A percentile compares a stretch with the other conserved stretches of the same genome.
Evolutionary conservation across 2,113 vertebrate species (phyloP).

Genomic region (Amphilophus citrinellus): DNA sequence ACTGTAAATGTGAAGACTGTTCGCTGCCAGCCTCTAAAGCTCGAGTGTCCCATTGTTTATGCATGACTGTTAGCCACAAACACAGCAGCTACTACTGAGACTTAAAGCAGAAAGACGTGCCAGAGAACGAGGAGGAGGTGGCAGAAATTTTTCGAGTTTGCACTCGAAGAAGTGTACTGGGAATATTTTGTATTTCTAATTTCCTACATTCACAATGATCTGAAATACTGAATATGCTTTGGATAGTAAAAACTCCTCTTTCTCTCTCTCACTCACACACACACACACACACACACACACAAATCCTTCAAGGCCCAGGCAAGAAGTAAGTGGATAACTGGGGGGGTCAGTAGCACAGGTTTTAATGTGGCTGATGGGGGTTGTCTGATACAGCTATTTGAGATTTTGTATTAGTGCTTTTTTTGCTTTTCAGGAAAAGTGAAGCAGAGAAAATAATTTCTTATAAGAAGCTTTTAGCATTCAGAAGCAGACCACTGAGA

Average conservation of each 20-base stretch:
- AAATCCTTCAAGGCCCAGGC: slow-evolving; percentile 33
- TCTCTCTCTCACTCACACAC: not conserved
- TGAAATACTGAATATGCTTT: not conserved
- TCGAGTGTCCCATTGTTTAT: slow-evolving; percentile 37
- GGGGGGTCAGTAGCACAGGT: not conserved
- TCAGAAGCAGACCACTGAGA: not conserved
- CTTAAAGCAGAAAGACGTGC: not conserved
- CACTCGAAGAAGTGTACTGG: not conserved
- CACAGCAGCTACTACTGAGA: not conserved
- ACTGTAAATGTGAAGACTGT: slow-evolving; percentile 23
- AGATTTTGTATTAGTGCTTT: not conserved
- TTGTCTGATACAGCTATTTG: not conserved
- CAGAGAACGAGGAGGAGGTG: not conserved
- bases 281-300: not conserved
- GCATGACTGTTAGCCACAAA: slow-evolving; percentile 20
- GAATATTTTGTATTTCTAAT: not conserved
- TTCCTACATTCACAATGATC: not conserved
- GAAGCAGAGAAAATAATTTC: not conserved
- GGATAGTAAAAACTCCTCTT: not conserved
- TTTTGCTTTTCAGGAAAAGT: not conserved
- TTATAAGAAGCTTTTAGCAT: not conserved
- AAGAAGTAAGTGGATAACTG: slow-evolving; percentile 29
- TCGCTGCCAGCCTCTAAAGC: slow-evolving; percentile 7
- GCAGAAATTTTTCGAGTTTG: not conserved
- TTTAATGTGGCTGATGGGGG: slow-evolving; percentile 19